Evolutionary conservation across 2,797 vertebrate species (phyloP).

Genomic region (Podargus strigoides): DNA sequence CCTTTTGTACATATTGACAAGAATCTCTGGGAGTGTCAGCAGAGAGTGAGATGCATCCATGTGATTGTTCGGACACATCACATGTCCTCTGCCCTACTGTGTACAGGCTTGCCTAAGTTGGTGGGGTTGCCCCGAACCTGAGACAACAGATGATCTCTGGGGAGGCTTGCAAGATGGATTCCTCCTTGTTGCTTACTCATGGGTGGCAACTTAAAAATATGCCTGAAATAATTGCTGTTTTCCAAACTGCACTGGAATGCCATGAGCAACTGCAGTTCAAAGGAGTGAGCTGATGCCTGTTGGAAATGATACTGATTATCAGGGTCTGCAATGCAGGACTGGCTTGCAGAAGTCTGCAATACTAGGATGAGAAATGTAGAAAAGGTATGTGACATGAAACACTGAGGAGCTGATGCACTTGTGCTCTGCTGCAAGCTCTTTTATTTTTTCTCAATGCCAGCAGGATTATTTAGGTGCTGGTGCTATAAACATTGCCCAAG

Average conservation of each 20-base stretch:
- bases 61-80: rapidly evolving
- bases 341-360: neutral
- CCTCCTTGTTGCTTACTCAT: neutral
- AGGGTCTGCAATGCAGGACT: neutral
- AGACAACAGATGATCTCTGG: neutral
- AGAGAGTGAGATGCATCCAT: too few relatives aligned
- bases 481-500: neutral
- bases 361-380: rapidly evolving
- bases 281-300: neutral
- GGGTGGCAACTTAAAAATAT: neutral
- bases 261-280: neutral
- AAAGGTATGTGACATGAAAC: neutral
- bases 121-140: neutral
- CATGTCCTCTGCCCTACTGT: neutral
- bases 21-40: neutral
- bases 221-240: neutral
- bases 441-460: neutral
- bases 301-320: neutral
- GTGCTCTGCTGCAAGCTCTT: neutral
- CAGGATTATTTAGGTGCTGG: neutral
- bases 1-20: neutral
- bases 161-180: neutral
- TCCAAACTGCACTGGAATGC: neutral
- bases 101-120: neutral
- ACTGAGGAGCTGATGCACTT: neutral